These are phyloP conservation scores for Chaunax sp. DNA, from an alignment of 2,797 vertebrate species.

Conservation along the genomic window DNA sequence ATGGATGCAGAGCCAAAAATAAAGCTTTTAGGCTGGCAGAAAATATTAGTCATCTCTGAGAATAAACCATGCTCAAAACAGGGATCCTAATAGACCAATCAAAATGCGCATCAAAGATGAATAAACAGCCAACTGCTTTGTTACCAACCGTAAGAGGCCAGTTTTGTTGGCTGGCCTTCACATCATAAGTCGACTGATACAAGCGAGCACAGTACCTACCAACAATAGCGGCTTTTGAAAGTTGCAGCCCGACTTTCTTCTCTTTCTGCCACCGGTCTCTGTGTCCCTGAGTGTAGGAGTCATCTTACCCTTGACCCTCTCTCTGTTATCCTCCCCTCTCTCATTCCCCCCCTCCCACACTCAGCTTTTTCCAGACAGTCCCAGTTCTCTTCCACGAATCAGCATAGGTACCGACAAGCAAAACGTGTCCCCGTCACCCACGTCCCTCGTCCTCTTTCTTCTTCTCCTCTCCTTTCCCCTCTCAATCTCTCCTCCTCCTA, in stretches of 20 bases:
- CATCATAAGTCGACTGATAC: constrained; percentile 44
- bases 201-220: constrained; percentile 43
- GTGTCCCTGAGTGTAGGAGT: constrained; percentile 50
- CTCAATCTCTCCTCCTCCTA: constrained; percentile 9
- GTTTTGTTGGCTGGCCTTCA: constrained; percentile 25
- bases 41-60: constrained; percentile 67
- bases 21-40: constrained; percentile 44
- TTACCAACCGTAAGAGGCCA: constrained; percentile 19
- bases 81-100: constrained; percentile 63
- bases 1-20: constrained; percentile 42
- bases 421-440: constrained; percentile 5
- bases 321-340: constrained; percentile 39
- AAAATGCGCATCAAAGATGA: constrained; percentile 37
- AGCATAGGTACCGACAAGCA: constrained; percentile 12
- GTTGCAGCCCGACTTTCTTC: constrained; percentile 31
- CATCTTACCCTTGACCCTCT: constrained; percentile 65
- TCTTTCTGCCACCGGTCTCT: constrained; percentile 51
- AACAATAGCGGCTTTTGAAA: constrained; percentile 43
- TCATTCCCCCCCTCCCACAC: not conserved
- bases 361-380: constrained; percentile 44
- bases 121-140: constrained; percentile 38
- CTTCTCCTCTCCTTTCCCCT: constrained; percentile 11
- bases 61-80: constrained; percentile 62
- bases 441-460: constrained; percentile 23
- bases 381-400: constrained; percentile 59